These are phyloP conservation scores for Chelmon rostratus DNA, from an alignment of 2,797 vertebrate species.

Conservation along the genomic window DNA sequence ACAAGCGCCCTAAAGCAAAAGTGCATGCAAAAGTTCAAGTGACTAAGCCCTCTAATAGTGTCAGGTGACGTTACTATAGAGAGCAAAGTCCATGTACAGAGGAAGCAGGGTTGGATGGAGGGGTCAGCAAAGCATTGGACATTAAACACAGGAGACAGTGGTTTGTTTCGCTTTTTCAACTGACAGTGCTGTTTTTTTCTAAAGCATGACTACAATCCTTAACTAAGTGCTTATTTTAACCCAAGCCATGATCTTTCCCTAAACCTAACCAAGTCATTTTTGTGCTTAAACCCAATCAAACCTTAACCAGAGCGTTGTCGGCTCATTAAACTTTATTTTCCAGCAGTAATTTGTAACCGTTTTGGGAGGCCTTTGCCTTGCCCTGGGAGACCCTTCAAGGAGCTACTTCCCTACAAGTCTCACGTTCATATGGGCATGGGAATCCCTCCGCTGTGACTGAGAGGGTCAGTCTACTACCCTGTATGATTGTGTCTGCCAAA, in stretches of 20 bases:
- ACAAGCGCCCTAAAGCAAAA: background rate
- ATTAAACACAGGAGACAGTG: background rate
- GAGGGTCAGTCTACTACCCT: background rate
- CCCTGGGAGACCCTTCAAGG: background rate
- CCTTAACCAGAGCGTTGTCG: too few species aligned
- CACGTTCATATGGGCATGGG: slow-evolving; percentile 31
- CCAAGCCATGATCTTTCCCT: too few species aligned
- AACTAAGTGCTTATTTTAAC: background rate
- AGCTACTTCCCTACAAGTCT: slow-evolving; percentile 6
- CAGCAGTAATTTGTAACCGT: too few species aligned
- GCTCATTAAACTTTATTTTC: too few species aligned
- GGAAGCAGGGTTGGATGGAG: background rate
- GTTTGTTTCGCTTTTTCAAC: background rate
- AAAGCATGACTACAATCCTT: too few species aligned
- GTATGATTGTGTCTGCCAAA: background rate
- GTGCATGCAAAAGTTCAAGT: background rate
- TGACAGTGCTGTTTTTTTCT: background rate
- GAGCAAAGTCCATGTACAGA: background rate
- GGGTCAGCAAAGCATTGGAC: background rate
- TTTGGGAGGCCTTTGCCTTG: background rate
- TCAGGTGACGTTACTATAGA: background rate
- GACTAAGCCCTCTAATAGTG: background rate
- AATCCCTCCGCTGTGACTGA: slow-evolving; percentile 20
- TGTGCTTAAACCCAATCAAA: too few species aligned
- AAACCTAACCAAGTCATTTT: too few species aligned